Conservation (phyloP, 2,888 invertebrate genomes). For the Athalia circularis region DNA sequence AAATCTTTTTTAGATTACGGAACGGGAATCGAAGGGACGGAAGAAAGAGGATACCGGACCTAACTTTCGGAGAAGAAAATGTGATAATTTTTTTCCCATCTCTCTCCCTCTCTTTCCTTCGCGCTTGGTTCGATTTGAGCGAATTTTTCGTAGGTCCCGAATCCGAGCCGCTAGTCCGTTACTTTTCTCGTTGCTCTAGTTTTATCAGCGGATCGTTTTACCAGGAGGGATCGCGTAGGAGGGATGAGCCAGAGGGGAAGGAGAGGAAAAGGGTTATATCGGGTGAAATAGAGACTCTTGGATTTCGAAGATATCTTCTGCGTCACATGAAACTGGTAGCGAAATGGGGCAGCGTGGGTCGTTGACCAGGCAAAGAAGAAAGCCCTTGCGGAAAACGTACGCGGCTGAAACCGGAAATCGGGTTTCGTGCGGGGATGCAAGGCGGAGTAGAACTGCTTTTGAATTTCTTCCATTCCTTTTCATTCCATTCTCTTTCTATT, state of each 20-base stretch:
- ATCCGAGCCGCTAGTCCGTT: constrained; percentile 11
- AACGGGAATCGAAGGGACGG: too few relatives aligned
- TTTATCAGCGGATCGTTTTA: constrained; percentile 35
- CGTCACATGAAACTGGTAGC: neutral
- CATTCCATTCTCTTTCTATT: neutral
- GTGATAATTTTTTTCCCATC: too few relatives aligned
- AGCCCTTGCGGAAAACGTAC: neutral
- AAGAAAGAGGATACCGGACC: too few relatives aligned
- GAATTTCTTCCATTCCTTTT: neutral
- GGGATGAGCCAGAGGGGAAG: neutral
- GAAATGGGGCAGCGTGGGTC: neutral
- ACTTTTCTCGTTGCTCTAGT: constrained; percentile 22
- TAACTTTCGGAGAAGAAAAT: too few relatives aligned
- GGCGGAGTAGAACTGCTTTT: neutral
- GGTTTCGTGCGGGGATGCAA: neutral
- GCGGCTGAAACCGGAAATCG: neutral
- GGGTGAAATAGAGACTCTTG: constrained; percentile 36
- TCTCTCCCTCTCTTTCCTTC: too few relatives aligned
- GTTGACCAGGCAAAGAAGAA: constrained; percentile 21
- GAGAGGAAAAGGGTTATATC: constrained; percentile 9
- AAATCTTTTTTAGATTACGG: too few relatives aligned
- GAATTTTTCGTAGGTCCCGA: neutral
- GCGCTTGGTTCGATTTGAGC: too few relatives aligned
- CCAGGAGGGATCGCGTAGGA: neutral
- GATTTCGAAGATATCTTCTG: neutral